Percentiles rank a stretch among this genome's conserved stretches.
Conservation (phyloP, 2,113 vertebrate species). For the Sturnus vulgaris region DNA sequence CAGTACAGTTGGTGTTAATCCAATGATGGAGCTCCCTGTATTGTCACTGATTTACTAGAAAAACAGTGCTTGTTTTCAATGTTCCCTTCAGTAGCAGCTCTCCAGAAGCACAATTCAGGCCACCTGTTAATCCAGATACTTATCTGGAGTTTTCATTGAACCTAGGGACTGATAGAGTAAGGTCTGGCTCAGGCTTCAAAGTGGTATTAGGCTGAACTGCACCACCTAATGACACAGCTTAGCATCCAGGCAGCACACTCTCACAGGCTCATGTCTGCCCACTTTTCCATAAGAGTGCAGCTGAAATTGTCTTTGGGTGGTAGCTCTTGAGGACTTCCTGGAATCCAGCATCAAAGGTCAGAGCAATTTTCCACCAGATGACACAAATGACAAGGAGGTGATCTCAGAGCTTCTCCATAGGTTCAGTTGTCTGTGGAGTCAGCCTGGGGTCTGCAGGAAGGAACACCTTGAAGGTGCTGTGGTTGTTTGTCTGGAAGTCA, state of each 20-base stretch:
- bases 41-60: not conserved
- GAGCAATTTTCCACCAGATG: not conserved
- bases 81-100: not conserved
- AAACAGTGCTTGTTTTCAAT: not conserved
- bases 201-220: not conserved
- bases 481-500: not conserved
- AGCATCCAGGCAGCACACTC: not conserved
- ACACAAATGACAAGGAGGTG: not conserved
- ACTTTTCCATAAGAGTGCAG: not conserved
- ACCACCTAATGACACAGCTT: not conserved
- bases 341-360: not conserved
- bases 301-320: not conserved
- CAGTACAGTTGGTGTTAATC: not conserved
- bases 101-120: not conserved
- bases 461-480: not conserved
- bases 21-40: not conserved
- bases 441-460: not conserved
- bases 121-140: not conserved
- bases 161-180: not conserved
- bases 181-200: not conserved
- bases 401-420: not conserved
- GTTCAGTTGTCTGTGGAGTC: not conserved
- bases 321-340: not conserved
- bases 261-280: not conserved
- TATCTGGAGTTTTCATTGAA: not conserved